phyloP scores from a whole-genome alignment of 2,888 invertebrate species.

The Micoletzkya japonica region DNA sequence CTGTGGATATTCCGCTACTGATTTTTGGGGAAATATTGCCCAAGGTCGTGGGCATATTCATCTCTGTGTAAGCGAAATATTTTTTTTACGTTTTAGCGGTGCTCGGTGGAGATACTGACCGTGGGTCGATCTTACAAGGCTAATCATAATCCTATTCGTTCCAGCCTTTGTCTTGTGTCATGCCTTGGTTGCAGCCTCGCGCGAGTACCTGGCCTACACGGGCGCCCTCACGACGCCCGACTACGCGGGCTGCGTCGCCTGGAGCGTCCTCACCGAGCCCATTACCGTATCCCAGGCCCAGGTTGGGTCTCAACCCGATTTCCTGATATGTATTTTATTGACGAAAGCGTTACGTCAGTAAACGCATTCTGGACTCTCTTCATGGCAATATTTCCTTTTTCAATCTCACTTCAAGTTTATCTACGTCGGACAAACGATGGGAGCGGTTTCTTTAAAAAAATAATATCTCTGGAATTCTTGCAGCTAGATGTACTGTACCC shows the following conservation, averaged over 20 bases:
- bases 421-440: background rate
- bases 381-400: background rate
- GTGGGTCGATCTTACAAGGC: no score
- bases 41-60: no score
- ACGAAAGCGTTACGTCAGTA: background rate
- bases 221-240: constrained; percentile 20
- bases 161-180: no score
- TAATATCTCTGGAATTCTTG: background rate
- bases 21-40: no score
- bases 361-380: background rate
- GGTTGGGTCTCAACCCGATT: background rate
- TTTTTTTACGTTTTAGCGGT: no score
- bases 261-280: background rate
- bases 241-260: background rate
- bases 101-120: no score
- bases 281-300: constrained; percentile 3
- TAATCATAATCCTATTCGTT: no score
- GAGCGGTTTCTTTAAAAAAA: background rate
- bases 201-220: constrained; percentile 13
- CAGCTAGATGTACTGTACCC: constrained; percentile 3
- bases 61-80: no score
- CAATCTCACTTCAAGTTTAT: background rate
- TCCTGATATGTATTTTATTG: no score
- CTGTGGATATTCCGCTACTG: no score
- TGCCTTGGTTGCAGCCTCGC: no score